Evolutionary conservation across 2,113 vertebrate species (phyloP).

Genomic region (Desmodus rotundus): DNA sequence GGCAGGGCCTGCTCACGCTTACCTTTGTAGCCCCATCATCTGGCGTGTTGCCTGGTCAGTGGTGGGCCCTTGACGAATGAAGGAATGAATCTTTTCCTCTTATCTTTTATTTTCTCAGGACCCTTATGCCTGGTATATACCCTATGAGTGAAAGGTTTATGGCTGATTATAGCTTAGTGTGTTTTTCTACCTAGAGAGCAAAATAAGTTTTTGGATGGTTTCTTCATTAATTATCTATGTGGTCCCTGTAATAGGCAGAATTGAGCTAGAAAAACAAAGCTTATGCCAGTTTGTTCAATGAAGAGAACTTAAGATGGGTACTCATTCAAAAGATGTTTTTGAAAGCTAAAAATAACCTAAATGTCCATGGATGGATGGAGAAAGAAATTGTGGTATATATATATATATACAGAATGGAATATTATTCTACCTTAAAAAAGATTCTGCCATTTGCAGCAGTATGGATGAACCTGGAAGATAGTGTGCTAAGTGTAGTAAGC

Average conservation of each 20-base stretch:
- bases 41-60: not conserved
- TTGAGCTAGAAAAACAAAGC: not conserved
- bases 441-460: not conserved
- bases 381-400: not conserved
- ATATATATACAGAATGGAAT: not conserved
- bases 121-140: not conserved
- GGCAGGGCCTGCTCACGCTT: not conserved
- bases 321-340: constrained; percentile 4
- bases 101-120: not conserved
- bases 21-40: not conserved
- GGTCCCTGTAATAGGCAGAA: not conserved
- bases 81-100: not conserved
- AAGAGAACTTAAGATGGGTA: not conserved
- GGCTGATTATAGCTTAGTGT: not conserved
- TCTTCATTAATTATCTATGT: not conserved
- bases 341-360: not conserved
- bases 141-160: not conserved
- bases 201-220: not conserved
- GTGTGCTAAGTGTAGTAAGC: not conserved
- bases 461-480: not conserved
- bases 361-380: not conserved
- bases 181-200: not conserved
- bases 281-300: not conserved
- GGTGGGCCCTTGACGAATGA: not conserved
- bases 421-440: not conserved